Base-by-base conservation (phyloP, 2,113 vertebrate species). In the Psilopogon haemacephalus region DNA sequence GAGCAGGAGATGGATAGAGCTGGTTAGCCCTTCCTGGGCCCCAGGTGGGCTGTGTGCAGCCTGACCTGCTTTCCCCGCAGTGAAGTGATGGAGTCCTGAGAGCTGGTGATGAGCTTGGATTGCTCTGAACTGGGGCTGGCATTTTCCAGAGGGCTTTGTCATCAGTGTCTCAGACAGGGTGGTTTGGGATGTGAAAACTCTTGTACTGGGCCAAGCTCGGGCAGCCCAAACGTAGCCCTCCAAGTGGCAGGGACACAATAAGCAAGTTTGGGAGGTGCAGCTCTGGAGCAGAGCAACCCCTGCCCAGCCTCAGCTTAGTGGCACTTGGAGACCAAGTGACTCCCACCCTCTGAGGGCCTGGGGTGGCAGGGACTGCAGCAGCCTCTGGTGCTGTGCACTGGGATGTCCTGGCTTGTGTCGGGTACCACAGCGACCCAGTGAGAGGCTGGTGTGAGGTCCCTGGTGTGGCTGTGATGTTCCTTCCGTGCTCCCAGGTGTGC, bases 321-420 rank as follows among this genome's bases (percentile, higher is more conserved):
- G 44, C 59, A 24, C 44, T 12, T 9, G 35, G 50, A 6, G 24
- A 19, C 55, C 2, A 16, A 64, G 42, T 5, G 6, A 5, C 3
- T 13, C 11, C 12, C 19, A 26, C 7, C 11, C 35, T 70, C 35
- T 1, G 1, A 70, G 75, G 26, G 21, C 12, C 7, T 8, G 52
- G 18, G 32, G 9, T 21, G 75, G 15, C 33, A 56, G 62, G 67
- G 35, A 0, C n/a, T 0, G 0, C 0, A 2, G 10, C 24, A 42
- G 8, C 16, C 17, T 3, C 0, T 2, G 21, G 0, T 38, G 67
- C 40, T 12, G 30, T 38, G 30, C 15, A 0, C 12, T 3, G 79
- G 63, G 23, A 2, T 38, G 72, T 3, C 3, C 65, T 38, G 48
- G 21, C 12, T 1, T 0, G 3, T 58, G 52, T 30, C 26, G 5